Evolutionary conservation across 2,113 vertebrate species (phyloP).

Genomic region (Nematolebias whitei): DNA sequence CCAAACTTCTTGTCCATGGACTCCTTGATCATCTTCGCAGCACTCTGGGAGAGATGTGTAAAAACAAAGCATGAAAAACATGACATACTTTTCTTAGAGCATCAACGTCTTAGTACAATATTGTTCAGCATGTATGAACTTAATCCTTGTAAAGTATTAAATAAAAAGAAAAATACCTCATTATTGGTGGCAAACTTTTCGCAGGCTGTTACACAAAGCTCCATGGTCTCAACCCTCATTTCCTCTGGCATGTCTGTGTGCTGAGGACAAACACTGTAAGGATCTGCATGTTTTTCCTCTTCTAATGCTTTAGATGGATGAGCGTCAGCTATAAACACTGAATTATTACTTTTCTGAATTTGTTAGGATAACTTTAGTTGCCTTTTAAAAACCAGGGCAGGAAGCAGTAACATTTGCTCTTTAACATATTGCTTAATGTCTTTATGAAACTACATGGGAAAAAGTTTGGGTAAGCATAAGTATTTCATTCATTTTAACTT

Average conservation of each 20-base stretch:
- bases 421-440: no score
- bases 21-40: constrained; percentile 99
- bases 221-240: constrained; percentile 97
- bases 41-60: constrained; percentile 79
- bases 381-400: neutral
- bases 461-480: neutral
- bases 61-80: neutral
- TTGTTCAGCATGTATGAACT: neutral
- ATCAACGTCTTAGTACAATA: neutral
- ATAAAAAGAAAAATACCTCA: constrained; percentile 61
- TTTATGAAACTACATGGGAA: neutral
- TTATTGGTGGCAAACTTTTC: constrained; percentile 81
- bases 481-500: neutral
- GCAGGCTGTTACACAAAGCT: constrained; percentile 89
- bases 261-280: constrained; percentile 67
- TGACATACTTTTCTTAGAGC: neutral
- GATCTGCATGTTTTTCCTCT: neutral
- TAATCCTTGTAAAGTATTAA: neutral
- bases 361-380: neutral
- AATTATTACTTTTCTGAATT: neutral
- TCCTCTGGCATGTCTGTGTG: constrained; percentile 98
- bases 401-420: neutral
- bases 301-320: neutral
- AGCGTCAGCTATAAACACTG: neutral
- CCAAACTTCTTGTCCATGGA: constrained; percentile 99